Percentiles rank a stretch among this genome's conserved stretches.
phyloP scores from a whole-genome alignment of 2,888 invertebrate species.

The Thera obeliscata region DNA sequence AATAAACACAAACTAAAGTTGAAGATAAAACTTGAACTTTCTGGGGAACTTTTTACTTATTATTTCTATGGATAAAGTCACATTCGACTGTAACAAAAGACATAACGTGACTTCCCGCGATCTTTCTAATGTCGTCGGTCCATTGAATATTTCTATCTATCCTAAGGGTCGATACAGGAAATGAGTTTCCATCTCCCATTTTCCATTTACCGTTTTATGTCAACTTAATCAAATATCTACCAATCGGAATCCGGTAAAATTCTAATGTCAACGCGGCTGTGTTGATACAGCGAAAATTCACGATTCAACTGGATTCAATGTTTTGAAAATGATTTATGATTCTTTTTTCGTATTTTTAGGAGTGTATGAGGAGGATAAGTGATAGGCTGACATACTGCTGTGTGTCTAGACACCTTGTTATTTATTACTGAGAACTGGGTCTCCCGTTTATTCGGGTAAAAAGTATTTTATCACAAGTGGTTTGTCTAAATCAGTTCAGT shows the following conservation, averaged over 20 bases:
- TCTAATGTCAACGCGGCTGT: constrained; percentile 34
- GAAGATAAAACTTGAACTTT: constrained; percentile 25
- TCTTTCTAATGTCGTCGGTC: too few species aligned
- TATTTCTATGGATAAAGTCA: constrained; percentile 4
- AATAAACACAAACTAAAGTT: constrained; percentile 39
- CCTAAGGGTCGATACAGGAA: too few species aligned
- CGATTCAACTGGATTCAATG: constrained; percentile 30
- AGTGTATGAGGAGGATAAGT: neutral
- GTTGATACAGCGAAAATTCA: constrained; percentile 37
- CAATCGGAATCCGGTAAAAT: constrained; percentile 31
- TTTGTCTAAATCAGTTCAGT: too few species aligned
- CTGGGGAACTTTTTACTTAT: neutral
- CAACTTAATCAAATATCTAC: constrained; percentile 38
- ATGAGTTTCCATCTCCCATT: constrained; percentile 18
- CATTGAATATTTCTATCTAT: too few species aligned
- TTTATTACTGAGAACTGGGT: too few species aligned
- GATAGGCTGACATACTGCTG: too few species aligned
- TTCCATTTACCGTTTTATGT: constrained; percentile 36
- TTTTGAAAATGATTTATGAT: constrained; percentile 36
- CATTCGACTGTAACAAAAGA: constrained; percentile 15
- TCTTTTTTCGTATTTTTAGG: constrained; percentile 3
- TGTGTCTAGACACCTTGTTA: too few species aligned
- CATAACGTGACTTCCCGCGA: too few species aligned
- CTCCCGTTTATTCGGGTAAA: too few species aligned
- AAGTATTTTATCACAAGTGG: too few species aligned